phyloP scores from a whole-genome alignment of 1,140 invertebrate species.

The Rhyzopertha dominica region DNA sequence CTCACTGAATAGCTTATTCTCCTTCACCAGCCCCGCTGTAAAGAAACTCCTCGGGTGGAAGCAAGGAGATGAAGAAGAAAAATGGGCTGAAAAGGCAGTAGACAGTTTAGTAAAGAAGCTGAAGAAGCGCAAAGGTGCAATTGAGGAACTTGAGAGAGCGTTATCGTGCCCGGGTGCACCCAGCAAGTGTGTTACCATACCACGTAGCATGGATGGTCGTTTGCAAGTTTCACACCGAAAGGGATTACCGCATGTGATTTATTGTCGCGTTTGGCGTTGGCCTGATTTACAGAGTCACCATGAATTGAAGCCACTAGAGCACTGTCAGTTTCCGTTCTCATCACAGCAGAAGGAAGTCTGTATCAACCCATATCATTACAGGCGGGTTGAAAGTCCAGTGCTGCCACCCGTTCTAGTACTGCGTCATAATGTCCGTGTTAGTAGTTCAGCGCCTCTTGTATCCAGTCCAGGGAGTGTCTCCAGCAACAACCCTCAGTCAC shows the following conservation, averaged over 20 bases:
- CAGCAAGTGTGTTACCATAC: constrained; percentile 97
- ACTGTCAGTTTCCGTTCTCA: constrained; percentile 91
- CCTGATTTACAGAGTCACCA: constrained; percentile 96
- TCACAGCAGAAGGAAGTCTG: constrained; percentile 97
- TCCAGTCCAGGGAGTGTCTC: constrained; percentile 60
- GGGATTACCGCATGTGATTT: constrained; percentile 96
- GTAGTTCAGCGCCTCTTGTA: constrained; percentile 76
- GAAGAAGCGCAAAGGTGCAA: constrained; percentile 93
- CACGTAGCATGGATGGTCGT: constrained; percentile 89
- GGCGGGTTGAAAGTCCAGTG: constrained; percentile 89
- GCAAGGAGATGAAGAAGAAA: constrained; percentile 96
- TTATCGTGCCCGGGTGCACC: constrained; percentile 88
- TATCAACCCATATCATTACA: constrained; percentile 99
- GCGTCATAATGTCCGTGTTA: constrained; percentile 91
- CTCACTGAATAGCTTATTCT: constrained; percentile 88
- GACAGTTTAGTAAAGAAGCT: constrained; percentile 97
- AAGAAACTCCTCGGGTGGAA: constrained; percentile 98
- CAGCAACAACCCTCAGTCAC: constrained; percentile 54
- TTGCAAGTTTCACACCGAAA: constrained; percentile 94
- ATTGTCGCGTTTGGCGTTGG: constrained; percentile 98
- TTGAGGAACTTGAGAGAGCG: constrained; percentile 93
- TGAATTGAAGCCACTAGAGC: constrained; percentile 89
- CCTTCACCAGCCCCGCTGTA: constrained; percentile 93
- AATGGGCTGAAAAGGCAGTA: constrained; percentile 99
- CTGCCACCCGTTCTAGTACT: constrained; percentile 94